These are phyloP conservation scores for Phoenicopterus ruber DNA, from an alignment of 2,113 vertebrate species.

Conservation along the genomic window DNA sequence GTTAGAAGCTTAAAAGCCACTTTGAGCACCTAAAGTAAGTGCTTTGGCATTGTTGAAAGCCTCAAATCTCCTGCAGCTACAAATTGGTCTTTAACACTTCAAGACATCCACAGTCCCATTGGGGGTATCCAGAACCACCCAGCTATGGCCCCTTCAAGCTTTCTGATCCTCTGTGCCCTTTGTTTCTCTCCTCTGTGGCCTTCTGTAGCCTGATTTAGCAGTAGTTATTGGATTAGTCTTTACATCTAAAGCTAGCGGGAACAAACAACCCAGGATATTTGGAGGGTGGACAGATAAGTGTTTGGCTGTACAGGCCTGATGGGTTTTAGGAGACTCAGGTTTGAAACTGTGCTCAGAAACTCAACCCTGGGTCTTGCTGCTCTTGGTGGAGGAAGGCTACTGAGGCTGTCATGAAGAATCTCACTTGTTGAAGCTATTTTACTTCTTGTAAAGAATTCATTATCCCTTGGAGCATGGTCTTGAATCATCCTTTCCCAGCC, in stretches of 20 bases:
- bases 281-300: neutral
- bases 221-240: neutral
- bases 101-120: neutral
- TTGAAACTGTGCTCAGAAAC: neutral
- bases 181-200: neutral
- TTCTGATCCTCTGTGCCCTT: neutral
- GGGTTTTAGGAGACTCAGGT: neutral
- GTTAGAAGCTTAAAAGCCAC: neutral
- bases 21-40: neutral
- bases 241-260: neutral
- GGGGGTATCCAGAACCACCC: rapidly evolving
- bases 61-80: neutral
- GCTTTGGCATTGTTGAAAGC: neutral
- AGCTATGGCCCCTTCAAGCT: neutral
- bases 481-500: neutral
- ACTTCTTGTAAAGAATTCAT: neutral
- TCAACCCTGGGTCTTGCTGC: neutral
- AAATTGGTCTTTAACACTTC: neutral
- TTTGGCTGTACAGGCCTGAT: neutral
- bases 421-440: neutral
- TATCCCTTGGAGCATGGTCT: neutral
- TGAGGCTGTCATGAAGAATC: neutral
- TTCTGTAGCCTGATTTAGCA: neutral
- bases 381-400: neutral
- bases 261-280: neutral